These are phyloP conservation scores for Drosophila anomelani DNA, from an alignment of 2,888 invertebrate genomes.

Conservation along the genomic window DNA sequence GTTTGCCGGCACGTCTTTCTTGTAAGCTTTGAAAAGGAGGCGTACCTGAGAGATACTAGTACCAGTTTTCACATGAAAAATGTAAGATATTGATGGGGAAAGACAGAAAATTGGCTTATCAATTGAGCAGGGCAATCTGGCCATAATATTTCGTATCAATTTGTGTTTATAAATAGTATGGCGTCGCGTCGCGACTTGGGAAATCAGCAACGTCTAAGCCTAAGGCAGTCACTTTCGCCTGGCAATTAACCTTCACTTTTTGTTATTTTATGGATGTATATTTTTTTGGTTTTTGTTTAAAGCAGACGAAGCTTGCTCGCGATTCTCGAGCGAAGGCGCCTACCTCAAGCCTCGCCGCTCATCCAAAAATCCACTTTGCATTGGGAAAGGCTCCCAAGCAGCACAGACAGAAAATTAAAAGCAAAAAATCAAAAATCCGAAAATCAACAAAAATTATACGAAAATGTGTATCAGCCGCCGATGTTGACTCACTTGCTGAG, in stretches of 20 bases:
- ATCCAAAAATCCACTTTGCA: constrained; percentile 40
- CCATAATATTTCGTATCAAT: constrained; percentile 17
- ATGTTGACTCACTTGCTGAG: constrained; percentile 31
- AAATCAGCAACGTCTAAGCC: constrained; percentile 25
- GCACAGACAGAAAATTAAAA: constrained; percentile 12
- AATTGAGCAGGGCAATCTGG: constrained; percentile 56
- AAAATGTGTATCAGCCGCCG: constrained; percentile 27
- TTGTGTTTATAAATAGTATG: constrained; percentile 10
- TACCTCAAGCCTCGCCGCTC: constrained; percentile 44
- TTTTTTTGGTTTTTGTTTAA: not conserved
- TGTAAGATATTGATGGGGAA: constrained; percentile 48
- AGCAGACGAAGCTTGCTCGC: constrained; percentile 17
- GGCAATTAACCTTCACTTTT: constrained; percentile 74
- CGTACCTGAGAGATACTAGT: constrained; percentile 3
- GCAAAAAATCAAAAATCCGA: constrained; percentile 3
- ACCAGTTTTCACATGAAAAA: constrained; percentile 67
- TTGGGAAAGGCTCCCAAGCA: constrained; percentile 25
- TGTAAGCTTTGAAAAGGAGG: constrained; percentile 21
- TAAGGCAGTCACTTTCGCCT: constrained; percentile 64
- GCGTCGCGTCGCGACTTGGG: constrained; percentile 16
- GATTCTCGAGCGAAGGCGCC: constrained; percentile 58
- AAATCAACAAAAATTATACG: not conserved
- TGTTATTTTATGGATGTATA: constrained; percentile 7
- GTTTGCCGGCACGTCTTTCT: constrained; percentile 43
- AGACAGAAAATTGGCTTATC: constrained; percentile 60